These are phyloP conservation scores for Drosophila atripex DNA, from an alignment of 2,888 invertebrate species.

Conservation along the genomic window DNA sequence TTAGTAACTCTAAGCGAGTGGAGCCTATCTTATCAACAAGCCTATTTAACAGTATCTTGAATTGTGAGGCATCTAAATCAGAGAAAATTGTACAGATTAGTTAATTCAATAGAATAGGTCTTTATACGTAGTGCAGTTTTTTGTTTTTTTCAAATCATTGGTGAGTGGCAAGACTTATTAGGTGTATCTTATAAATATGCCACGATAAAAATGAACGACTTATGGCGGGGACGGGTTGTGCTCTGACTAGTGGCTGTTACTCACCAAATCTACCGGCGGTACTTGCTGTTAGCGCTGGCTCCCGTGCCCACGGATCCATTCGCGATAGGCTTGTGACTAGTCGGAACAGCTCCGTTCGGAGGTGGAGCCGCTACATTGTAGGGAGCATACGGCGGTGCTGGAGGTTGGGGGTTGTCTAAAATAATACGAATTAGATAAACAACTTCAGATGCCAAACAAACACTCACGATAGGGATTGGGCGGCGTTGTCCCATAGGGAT, in stretches of 20 bases:
- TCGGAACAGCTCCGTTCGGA: slow-evolving; percentile 49
- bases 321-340: slow-evolving; percentile 43
- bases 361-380: slow-evolving; percentile 67
- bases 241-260: slow-evolving; percentile 31
- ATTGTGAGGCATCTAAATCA: slow-evolving; percentile 78
- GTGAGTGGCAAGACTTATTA: slow-evolving; percentile 24
- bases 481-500: slow-evolving; percentile 84
- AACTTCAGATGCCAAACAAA: neutral
- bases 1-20: slow-evolving; percentile 66
- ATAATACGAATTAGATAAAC: neutral
- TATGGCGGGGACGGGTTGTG: slow-evolving; percentile 10
- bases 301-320: slow-evolving; percentile 67
- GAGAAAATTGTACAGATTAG: slow-evolving; percentile 76
- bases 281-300: slow-evolving; percentile 70
- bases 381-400: slow-evolving; percentile 61
- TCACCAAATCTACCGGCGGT: slow-evolving; percentile 70
- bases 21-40: slow-evolving; percentile 69
- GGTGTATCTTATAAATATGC: slow-evolving; percentile 21
- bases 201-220: slow-evolving; percentile 22
- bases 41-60: slow-evolving; percentile 62
- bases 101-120: slow-evolving; percentile 40
- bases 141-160: neutral
- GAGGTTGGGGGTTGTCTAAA: slow-evolving; percentile 64
- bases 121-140: slow-evolving; percentile 25
- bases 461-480: slow-evolving; percentile 70